These are phyloP conservation scores for Himalopsyche anomala DNA, from an alignment of 2,888 invertebrate genomes.

Conservation along the genomic window DNA sequence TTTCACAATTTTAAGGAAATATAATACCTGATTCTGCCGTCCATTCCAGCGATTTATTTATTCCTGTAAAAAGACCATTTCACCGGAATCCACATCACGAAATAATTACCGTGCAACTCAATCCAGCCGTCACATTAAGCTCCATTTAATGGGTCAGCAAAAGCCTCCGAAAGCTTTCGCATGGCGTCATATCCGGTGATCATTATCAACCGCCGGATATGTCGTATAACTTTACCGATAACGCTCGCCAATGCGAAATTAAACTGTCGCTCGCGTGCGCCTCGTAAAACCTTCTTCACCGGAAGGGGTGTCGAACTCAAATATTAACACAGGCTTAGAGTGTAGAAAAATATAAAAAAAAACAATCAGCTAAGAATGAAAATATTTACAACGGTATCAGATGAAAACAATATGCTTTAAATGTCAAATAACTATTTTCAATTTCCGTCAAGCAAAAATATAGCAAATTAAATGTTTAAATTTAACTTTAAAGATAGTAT, in stretches of 20 bases:
- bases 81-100: background rate
- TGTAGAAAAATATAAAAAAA: no score
- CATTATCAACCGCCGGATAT: conserved; percentile 31
- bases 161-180: conserved; percentile 11
- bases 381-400: no score
- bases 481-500: no score
- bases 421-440: no score
- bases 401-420: no score
- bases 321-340: background rate
- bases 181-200: conserved; percentile 34
- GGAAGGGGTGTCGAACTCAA: conserved; percentile 12
- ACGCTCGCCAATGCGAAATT: conserved; percentile 5
- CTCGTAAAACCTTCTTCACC: conserved; percentile 14
- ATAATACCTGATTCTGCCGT: no score
- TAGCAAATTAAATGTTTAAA: no score
- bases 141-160: conserved; percentile 24
- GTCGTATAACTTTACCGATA: conserved; percentile 34
- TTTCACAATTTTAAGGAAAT: no score
- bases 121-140: conserved; percentile 31
- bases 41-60: background rate
- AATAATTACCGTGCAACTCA: conserved; percentile 34
- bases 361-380: no score
- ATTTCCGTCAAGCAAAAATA: no score
- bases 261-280: conserved; percentile 31
- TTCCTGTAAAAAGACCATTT: background rate